These are phyloP conservation scores for Dryoscopus gambensis DNA, from an alignment of 2,113 vertebrate genomes.

Conservation along the genomic window DNA sequence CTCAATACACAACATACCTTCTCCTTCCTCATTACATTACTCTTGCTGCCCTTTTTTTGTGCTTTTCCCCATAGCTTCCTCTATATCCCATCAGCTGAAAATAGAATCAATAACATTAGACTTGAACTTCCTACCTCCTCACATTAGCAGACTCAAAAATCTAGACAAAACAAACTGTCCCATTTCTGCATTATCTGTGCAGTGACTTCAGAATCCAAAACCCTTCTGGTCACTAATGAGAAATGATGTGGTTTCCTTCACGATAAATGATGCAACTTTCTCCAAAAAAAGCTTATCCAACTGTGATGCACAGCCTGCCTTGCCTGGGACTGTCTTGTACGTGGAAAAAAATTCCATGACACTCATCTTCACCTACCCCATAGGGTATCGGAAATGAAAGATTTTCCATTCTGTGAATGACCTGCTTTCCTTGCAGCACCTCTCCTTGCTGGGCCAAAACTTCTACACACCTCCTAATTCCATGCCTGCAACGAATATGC, in stretches of 20 bases:
- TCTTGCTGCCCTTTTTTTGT: not conserved
- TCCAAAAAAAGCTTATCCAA: not conserved
- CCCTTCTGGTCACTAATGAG: not conserved
- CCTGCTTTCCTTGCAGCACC: not conserved
- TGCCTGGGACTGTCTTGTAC: not conserved
- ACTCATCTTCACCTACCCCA: not conserved
- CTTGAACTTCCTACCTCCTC: constrained; percentile 16
- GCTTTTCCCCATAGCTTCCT: not conserved
- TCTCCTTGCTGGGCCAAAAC: not conserved
- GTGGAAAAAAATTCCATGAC: not conserved
- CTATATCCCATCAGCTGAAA: not conserved
- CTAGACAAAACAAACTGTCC: constrained; percentile 38
- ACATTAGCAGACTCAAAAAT: not conserved
- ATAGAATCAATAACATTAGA: not conserved
- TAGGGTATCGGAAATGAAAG: not conserved
- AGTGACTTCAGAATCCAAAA: not conserved
- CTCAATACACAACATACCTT: not conserved
- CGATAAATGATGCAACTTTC: not conserved
- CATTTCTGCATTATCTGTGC: not conserved
- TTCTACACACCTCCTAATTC: not conserved
- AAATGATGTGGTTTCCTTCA: not conserved
- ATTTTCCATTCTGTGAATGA: not conserved
- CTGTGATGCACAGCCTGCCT: not conserved
- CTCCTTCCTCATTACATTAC: not conserved
- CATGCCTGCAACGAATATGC: not conserved